Base-by-base conservation (phyloP, 2,113 vertebrate genomes). In the Cyprinodon variegatus region DNA sequence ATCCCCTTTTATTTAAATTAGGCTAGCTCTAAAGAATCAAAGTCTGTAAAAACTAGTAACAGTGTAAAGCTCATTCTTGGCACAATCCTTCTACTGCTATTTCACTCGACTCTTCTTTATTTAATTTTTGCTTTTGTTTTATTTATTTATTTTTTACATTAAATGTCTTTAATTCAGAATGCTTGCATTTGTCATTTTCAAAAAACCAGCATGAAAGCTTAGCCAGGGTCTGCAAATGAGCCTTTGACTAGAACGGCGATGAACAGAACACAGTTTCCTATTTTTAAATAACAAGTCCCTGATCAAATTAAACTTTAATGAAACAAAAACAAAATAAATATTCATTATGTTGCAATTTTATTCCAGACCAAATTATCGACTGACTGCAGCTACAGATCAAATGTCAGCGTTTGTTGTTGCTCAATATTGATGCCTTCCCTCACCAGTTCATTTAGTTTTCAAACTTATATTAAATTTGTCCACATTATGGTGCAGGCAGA, bases 341-440 rank as follows among this genome's bases (percentile, higher is more conserved):
- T 38, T 29, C 20, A 45, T 20, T 20, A 11, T 3, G 60, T 53
- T 13, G 20, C 53, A 45, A 76, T 73, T 68, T 48, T 37, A 79
- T 82, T 74, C 45, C 12, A 67, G 67, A 61, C 40, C 76, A 74
- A 50, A 74, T 81, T 70, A 61, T 80, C 40, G 83, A 36, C 65
- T 69, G 39, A 68, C 29, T 72, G 39, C 15, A 36, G 29, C 77
- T 63, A 59, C 74, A 81, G 72, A 74, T 65, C 74, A 81, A 68
- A 76, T 62, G 65, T 22, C 72, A 22, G 65, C 36, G 61, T 79
- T 86, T 61, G 15, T 72, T 45, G 17, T 13, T 13, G 5, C 37
- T 65, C 63, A 37, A 70, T 72, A 67, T 72, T 22, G 4, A 75
- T 57, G 67, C 64, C 70, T 48, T 4, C 11, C 50, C 57, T 61